Evolutionary conservation across 2,888 invertebrate genomes (phyloP), one percentile per base, ranked within the genome.

Genomic region (Neoscelio sp.): DNA sequence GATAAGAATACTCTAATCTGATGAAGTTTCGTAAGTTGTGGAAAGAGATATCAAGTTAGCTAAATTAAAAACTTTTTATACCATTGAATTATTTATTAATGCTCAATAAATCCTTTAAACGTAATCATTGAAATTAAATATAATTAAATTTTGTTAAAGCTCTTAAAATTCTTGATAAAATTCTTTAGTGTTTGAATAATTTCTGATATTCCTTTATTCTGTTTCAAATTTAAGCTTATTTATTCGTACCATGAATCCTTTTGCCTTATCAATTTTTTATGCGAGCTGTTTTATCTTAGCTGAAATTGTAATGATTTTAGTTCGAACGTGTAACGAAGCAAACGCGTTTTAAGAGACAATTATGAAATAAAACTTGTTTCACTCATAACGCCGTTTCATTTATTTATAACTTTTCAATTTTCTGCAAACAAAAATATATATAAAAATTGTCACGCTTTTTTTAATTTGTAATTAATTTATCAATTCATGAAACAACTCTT

Each of bases 71-170:
- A 26, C 15, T 20, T 52, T 54, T 38, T 23, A 10, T 28, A 12
- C 17, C 40, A 58, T 28, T 42, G 20, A 42, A 58, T 38, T 15
- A 56, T 56, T 38, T 26, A 56, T 30, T 35, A 52, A 56, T 8
- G 10, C 28, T 42, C 18, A 17, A 58, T 58, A 58, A 42, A 58
- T 58, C 56, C 8, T 58, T 18, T 20, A 12, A 60, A 26, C 23
- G 13, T 62, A 35, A 46, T 46, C 35, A 30, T 20, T 46, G 20
- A 44, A 46, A 33, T 46, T 20, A 46, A 46, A 44, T 15, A 46
- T 20, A 62, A 60, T 33, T 46, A 42, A n/a, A 0, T 46, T 62
- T 62, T 30, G 23, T 62, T 33, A 17, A 17, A 18, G 18, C n/a
- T 7, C 12, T 20, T 46, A 26, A 42, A 42, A 42, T 13, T 15